Evolutionary conservation across 1,140 invertebrate genomes (phyloP), one percentile per base, ranked within the genome.

Genomic region (Leguminivora glycinivorella): DNA sequence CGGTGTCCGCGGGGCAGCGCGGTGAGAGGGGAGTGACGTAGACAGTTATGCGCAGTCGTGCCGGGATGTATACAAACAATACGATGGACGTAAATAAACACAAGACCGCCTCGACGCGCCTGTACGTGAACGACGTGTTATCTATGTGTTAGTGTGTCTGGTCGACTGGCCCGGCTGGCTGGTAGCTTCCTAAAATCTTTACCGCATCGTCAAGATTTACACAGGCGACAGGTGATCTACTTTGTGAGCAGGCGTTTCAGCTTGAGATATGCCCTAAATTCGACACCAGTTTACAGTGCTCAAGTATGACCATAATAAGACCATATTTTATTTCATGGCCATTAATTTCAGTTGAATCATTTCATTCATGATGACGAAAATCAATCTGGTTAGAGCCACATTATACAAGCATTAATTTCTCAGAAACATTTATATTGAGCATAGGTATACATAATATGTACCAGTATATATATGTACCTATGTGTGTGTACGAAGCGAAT

Each of bases 21-120:
- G 79, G 82, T 78, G 47, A 29, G 66, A 80, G 80, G 82, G 84
- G 79, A 69, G 80, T 89, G 87, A 91, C 87, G 87, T 91, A 84
- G 75, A 74, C 80, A 82, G 87, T 56, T 66, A 89, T 89, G 89
- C 88, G 88, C 88, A 89, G 87, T 84, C 89, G 89, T 85, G 87
- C 88, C 87, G 87, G 89, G 83, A 83, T 91, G 89, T 91, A 90
- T 91, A 91, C 89, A 91, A 91, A 91, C 89, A 91, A 91, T 91
- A 89, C 88, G 84, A 84, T 83, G 88, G 88, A 90, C 88, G 89
- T 90, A 91, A 91, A 91, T 91, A 90, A 91, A 91, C 87, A 91
- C 87, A 81, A 88, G 84, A 84, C 78, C 73, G 79, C 83, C 77
- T 76, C 75, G 75, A 22, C 5, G 26, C 25, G 47, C 14, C 29